phyloP scores from a whole-genome alignment of 1,140 invertebrate genomes.

The Grapholita molesta region DNA sequence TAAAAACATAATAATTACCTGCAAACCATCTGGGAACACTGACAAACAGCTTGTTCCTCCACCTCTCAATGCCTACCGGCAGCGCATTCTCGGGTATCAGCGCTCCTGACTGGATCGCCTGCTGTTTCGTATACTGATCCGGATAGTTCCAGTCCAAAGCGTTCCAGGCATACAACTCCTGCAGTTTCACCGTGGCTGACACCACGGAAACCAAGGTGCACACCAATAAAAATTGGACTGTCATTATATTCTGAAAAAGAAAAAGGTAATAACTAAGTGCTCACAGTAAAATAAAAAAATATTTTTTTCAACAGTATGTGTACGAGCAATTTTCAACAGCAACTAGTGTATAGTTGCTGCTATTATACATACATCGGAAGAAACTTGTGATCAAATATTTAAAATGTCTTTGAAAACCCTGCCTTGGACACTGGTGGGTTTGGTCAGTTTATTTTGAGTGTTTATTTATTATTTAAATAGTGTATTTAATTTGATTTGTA shows the following conservation, averaged over 20 bases:
- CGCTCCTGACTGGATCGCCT: slow-evolving; percentile 81
- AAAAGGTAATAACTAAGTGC: background rate
- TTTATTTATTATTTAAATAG: too few species aligned
- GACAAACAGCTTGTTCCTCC: slow-evolving; percentile 87
- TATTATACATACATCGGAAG: too few species aligned
- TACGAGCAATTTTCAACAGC: too few species aligned
- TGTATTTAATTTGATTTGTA: too few species aligned
- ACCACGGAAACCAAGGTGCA: slow-evolving; percentile 41
- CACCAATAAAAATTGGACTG: slow-evolving; percentile 39
- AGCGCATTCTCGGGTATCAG: slow-evolving; percentile 86
- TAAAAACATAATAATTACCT: slow-evolving; percentile 41
- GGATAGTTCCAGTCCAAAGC: slow-evolving; percentile 87
- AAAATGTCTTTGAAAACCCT: too few species aligned
- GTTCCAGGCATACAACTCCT: slow-evolving; percentile 86
- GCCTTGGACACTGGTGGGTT: too few species aligned
- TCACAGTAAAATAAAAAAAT: background rate
- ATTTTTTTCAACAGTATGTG: background rate
- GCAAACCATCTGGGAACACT: slow-evolving; percentile 86
- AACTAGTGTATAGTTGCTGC: too few species aligned
- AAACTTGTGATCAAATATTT: too few species aligned
- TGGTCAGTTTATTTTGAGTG: too few species aligned
- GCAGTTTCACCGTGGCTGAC: slow-evolving; percentile 78
- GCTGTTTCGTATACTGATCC: slow-evolving; percentile 77
- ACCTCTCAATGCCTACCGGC: slow-evolving; percentile 88
- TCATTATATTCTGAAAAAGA: slow-evolving; percentile 37